These are phyloP conservation scores for Ceramica pisi DNA, from an alignment of 2,888 invertebrate genomes.

Conservation along the genomic window DNA sequence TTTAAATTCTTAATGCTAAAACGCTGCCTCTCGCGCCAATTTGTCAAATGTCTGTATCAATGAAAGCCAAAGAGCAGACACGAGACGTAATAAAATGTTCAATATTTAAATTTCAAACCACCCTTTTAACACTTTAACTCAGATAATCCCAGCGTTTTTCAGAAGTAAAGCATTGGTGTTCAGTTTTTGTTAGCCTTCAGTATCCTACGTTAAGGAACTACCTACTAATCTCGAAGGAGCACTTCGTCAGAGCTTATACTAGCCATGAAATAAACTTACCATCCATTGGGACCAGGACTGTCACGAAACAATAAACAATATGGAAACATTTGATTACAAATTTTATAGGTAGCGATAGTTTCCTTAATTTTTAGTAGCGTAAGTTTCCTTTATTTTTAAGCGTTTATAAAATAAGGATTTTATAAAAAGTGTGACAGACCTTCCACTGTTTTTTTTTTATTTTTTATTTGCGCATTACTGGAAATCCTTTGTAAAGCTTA, in stretches of 20 bases:
- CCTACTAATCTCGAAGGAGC: conserved; percentile 37
- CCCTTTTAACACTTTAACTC: conserved; percentile 2
- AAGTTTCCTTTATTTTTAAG: conserved; percentile 1
- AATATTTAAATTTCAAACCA: conserved; percentile 31
- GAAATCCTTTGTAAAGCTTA: neutral
- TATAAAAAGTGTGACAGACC: too few species aligned
- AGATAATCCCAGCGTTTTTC: neutral
- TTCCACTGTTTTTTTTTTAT: too few species aligned
- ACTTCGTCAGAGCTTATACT: conserved; percentile 27
- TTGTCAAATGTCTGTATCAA: conserved; percentile 34
- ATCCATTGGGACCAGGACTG: neutral
- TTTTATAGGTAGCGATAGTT: neutral
- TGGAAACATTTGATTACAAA: conserved; percentile 5
- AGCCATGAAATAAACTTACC: conserved; percentile 35
- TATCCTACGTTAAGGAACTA: conserved; percentile 12
- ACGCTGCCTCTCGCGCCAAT: conserved; percentile 8
- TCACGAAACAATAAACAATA: conserved; percentile 5
- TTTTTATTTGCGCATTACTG: neutral
- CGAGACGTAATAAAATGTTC: conserved; percentile 45
- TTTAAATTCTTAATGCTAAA: neutral
- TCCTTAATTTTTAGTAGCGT: too few species aligned
- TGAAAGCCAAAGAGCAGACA: conserved; percentile 19
- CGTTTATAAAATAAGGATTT: neutral
- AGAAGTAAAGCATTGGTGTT: neutral
- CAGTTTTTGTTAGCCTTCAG: neutral